Percentiles rank a stretch among this genome's conserved stretches.
Evolutionary conservation across 2,888 invertebrate genomes (phyloP).

Genomic region (Fragum fragum): DNA sequence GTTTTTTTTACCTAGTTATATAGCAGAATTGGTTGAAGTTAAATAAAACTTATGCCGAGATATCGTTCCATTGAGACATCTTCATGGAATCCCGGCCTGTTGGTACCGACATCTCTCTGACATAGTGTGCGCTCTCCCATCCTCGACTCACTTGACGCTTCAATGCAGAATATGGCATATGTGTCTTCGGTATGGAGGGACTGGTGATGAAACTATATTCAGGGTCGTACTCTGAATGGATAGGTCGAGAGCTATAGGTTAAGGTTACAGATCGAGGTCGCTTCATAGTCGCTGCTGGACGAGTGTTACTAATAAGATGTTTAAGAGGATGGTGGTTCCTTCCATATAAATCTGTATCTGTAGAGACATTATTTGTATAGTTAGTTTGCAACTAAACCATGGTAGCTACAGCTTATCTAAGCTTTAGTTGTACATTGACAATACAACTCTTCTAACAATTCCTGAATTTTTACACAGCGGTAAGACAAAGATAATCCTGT

Average conservation of each 20-base stretch:
- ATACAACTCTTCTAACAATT: too few relatives aligned
- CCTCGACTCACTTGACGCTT: slow-evolving; percentile 78
- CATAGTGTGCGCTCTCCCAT: slow-evolving; percentile 82
- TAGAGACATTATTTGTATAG: not conserved
- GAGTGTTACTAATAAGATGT: slow-evolving; percentile 78
- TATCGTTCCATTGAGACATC: slow-evolving; percentile 83
- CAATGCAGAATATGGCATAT: slow-evolving; percentile 84
- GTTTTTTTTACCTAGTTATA: too few relatives aligned
- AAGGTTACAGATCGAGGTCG: slow-evolving; percentile 73
- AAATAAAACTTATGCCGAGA: slow-evolving; percentile 73
- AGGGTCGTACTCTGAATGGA: slow-evolving; percentile 76
- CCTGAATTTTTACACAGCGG: too few relatives aligned
- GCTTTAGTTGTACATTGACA: too few relatives aligned
- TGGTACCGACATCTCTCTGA: slow-evolving; percentile 82
- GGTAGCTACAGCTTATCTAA: too few relatives aligned
- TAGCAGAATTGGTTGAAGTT: too few relatives aligned
- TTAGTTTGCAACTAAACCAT: too few relatives aligned
- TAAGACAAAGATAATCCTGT: too few relatives aligned
- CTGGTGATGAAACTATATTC: slow-evolving; percentile 79
- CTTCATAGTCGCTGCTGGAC: slow-evolving; percentile 83
- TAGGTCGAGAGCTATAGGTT: slow-evolving; percentile 71
- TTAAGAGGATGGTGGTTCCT: slow-evolving; percentile 65
- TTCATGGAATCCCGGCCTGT: slow-evolving; percentile 83
- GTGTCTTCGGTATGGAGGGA: slow-evolving; percentile 84
- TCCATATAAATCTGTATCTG: slow-evolving; percentile 48